Conservation (phyloP, 1,140 invertebrate genomes). For the Meloidogyne hapla region DNA sequence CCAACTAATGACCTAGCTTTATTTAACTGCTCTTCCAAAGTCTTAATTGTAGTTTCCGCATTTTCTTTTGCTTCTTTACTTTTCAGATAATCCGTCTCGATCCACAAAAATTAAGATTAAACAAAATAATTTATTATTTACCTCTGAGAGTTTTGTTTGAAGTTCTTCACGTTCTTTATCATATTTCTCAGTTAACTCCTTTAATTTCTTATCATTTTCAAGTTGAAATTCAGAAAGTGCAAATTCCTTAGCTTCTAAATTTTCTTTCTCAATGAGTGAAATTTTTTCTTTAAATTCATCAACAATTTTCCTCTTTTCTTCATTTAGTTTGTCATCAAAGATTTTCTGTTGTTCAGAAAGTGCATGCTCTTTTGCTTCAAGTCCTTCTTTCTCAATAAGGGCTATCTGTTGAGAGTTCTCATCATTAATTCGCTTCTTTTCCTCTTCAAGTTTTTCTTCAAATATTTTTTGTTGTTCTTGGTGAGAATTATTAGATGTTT, state of each 20-base stretch:
- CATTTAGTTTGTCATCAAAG: background rate
- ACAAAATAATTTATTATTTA: background rate
- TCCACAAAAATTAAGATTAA: too few relatives aligned
- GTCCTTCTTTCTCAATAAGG: background rate
- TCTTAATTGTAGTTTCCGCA: background rate
- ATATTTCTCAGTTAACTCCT: background rate
- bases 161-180: background rate
- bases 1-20: background rate
- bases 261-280: background rate
- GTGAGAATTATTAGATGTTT: too few relatives aligned
- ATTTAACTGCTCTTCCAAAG: background rate
- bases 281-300: background rate
- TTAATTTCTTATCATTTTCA: background rate
- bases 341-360: background rate
- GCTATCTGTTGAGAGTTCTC: background rate
- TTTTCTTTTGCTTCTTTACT: background rate
- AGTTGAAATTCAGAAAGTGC: background rate
- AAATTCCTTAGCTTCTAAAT: background rate
- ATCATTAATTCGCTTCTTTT: background rate
- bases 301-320: background rate
- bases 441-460: too few relatives aligned
- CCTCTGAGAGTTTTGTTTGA: background rate
- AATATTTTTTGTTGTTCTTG: background rate
- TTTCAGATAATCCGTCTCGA: background rate
- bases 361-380: background rate